phyloP scores from a whole-genome alignment of 2,888 invertebrate species.

The Hesperia comma region DNA sequence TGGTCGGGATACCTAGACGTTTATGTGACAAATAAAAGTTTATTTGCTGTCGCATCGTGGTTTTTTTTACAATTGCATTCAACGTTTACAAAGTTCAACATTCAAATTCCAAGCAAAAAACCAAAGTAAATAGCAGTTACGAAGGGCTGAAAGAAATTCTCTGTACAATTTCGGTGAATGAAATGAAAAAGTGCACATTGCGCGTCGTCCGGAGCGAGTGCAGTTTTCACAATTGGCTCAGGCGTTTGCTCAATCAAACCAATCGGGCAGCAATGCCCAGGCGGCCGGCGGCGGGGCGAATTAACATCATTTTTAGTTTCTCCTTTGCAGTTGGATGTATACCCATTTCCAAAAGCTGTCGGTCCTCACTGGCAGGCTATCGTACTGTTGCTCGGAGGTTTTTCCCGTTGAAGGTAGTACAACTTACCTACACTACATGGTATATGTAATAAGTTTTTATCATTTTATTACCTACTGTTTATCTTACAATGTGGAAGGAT shows the following conservation, averaged over 20 bases:
- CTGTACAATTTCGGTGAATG: conserved; percentile 1
- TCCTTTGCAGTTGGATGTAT: background rate
- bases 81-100: too few species aligned
- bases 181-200: conserved; percentile 8
- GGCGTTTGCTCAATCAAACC: conserved; percentile 27
- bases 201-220: background rate
- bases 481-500: too few species aligned
- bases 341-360: background rate
- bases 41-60: too few species aligned
- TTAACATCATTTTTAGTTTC: conserved; percentile 9
- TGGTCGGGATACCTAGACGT: too few species aligned
- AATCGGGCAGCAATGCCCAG: conserved; percentile 10
- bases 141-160: background rate
- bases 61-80: too few species aligned
- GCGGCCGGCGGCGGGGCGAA: background rate
- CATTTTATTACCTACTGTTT: too few species aligned
- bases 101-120: background rate
- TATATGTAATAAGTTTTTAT: too few species aligned
- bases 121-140: background rate
- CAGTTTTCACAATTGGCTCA: conserved; percentile 17
- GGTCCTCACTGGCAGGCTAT: too few species aligned
- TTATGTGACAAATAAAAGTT: too few species aligned
- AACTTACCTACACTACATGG: too few species aligned
- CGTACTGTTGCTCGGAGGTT: too few species aligned
- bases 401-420: too few species aligned